Evolutionary conservation across 1,140 invertebrate species (phyloP), one percentile per base, ranked within the genome.

Genomic region (Plodia interpunctella): DNA sequence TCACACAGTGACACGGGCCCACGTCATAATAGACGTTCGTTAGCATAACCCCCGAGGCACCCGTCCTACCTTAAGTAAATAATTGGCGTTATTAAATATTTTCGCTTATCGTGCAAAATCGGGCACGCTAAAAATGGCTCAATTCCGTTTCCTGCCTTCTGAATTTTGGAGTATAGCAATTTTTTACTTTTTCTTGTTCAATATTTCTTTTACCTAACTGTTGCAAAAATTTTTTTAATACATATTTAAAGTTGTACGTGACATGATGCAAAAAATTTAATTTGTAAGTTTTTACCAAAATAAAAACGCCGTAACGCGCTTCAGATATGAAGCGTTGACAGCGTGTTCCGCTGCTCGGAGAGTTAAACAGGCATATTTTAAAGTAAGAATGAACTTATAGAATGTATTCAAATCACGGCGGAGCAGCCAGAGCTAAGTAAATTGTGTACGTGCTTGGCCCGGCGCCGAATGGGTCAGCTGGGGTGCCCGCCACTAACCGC

Each of bases 1-100:
- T 88, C 81, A 86, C 86, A 88, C 83, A 84, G 78, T 88, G 83
- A 88, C 82, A 84, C 81, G 72, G 70, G 76, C 74, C 73, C 73
- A 74, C 70, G 74, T 79, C 74, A 88, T 85, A 86, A 86, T 85
- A 75, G 74, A 72, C 74, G 78, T 86, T 86, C 85, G 81, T 86
- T 85, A 88, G 74, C 81, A 86, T 86, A 84, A 76, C 73, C 59
- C 59, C 62, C 38, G 57, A 66, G 65, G 70, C 62, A 65, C 61
- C 68, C 73, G 71, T 66, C 65, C 70, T 71, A 70, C 69, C 67
- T 72, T 73, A 72, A 70, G 65, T 76, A 73, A 82, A 83, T 78
- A 80, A 80, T 83, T 80, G 57, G 54, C 57, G 51, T 53, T 53
- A 53, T 53, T 25, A 53, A 53, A 53, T 53, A 53, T 53, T 53